These are phyloP conservation scores for Augiades crinisus DNA, from an alignment of 2,888 invertebrate genomes.

Conservation along the genomic window DNA sequence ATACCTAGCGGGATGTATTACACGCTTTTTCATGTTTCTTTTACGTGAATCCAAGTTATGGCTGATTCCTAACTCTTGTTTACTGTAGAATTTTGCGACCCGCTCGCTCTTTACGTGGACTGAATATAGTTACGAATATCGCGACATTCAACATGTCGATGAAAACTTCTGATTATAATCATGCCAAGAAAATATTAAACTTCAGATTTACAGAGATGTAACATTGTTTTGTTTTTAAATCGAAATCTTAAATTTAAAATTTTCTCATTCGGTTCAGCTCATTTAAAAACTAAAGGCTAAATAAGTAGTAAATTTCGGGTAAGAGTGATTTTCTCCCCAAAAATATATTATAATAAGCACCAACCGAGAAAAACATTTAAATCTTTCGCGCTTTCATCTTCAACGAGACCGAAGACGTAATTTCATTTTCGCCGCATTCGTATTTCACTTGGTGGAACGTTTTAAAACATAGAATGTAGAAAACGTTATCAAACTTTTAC, in stretches of 20 bases:
- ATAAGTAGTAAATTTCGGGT: no score
- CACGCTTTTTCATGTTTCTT: not conserved
- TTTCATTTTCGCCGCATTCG: slow-evolving; percentile 11
- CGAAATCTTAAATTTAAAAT: no score
- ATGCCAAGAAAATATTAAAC: no score
- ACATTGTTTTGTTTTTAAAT: no score
- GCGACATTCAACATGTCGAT: not conserved
- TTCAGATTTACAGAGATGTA: no score
- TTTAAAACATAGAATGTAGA: slow-evolving; percentile 18
- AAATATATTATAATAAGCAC: not conserved
- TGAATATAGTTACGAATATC: not conserved
- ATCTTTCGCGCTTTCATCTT: not conserved
- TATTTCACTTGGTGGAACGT: slow-evolving; percentile 12
- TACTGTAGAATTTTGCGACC: slow-evolving; percentile 10
- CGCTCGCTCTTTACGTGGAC: not conserved
- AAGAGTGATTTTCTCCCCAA: no score
- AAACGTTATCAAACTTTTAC: slow-evolving; percentile 20
- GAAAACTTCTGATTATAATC: no score
- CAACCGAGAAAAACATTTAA: slow-evolving; percentile 7
- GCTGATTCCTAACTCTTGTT: slow-evolving; percentile 15
- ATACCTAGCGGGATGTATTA: not conserved
- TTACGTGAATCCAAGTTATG: slow-evolving; percentile 1
- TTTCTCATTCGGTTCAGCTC: no score
- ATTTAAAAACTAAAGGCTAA: no score
- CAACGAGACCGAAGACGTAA: slow-evolving; percentile 8